Percentiles rank a stretch among this genome's conserved stretches.
Conservation (phyloP, 2,888 invertebrate genomes). For the Rugalucina vietnamica region DNA sequence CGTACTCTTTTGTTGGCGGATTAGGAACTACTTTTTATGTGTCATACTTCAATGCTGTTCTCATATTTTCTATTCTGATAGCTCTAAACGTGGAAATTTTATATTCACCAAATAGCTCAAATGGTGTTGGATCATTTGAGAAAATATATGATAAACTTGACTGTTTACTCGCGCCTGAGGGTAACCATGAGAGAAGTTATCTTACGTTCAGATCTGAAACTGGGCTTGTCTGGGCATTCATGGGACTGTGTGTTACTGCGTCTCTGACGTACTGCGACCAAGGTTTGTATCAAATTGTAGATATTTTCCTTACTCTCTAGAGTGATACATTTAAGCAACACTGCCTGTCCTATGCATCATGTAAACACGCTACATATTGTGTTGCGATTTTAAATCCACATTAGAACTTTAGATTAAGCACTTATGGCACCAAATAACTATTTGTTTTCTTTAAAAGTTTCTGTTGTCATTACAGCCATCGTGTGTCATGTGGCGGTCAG, state of each 20-base stretch:
- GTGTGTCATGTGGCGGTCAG: too few species aligned
- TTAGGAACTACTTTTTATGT: conserved; percentile 80
- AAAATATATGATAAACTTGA: conserved; percentile 63
- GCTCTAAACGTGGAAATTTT: conserved; percentile 65
- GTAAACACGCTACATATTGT: too few species aligned
- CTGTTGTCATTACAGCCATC: too few species aligned
- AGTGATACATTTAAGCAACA: too few species aligned
- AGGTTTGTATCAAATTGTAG: conserved; percentile 64
- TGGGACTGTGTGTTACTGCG: conserved; percentile 67
- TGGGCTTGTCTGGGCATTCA: conserved; percentile 67
- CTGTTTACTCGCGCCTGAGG: conserved; percentile 61
- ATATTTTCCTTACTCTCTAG: too few species aligned
- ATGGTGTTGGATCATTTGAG: conserved; percentile 53
- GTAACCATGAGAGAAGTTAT: conserved; percentile 66
- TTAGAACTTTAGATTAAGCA: too few species aligned
- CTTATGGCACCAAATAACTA: too few species aligned
- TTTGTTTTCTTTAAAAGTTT: too few species aligned
- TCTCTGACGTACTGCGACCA: conserved; percentile 73
- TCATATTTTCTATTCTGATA: conserved; percentile 69
- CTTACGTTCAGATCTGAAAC: conserved; percentile 71
- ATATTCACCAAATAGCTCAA: conserved; percentile 43
- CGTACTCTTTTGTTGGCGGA: conserved; percentile 76
- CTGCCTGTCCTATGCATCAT: too few species aligned
- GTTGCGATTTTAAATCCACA: too few species aligned
- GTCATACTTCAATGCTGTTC: conserved; percentile 76